Base-by-base conservation (phyloP, 2,113 vertebrate species). In the Carollia perspicillata region DNA sequence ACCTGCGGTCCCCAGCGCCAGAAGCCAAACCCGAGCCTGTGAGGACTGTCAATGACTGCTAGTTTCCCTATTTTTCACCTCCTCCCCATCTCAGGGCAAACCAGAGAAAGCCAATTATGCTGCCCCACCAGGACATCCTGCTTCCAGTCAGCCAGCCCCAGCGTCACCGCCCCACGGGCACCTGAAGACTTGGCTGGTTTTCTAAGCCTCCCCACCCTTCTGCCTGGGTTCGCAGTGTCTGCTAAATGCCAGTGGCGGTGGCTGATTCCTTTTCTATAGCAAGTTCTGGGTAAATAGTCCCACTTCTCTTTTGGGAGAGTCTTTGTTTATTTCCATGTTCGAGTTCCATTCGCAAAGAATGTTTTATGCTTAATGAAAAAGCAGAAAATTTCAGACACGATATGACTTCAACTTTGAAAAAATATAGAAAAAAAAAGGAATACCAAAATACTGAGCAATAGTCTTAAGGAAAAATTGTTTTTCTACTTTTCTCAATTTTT, bases 401-500 rank as follows among this genome's bases (percentile, higher is more conserved):
- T 79, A n/a, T 42, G 22, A 51, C 53, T 71, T 79, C 28, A 58
- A 78, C 40, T 84, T 84, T 74, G 65, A 66, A 65, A 81, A 86
- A 49, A 49, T 35, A 93, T 63, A 86, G 0, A 79, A 28, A 51
- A 68, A 71, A 33, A 78, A 20, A 28, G 1, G 28, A 55, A 66
- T 42, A 69, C 33, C 71, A 84, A 84, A 65, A 89, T 75, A 58
- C 49, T 49, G 60, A 86, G 17, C 28, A 65, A 11, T 66, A 40
- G 63, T 77, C 51, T 84, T 51, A 69, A 95, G 6, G 47, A 86
- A 80, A 72, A 78, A 16, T 8, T 47, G 3, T 40, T 90, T 85
- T 90, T 37, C 92, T 90, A 90, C 81, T 85, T 65, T 78, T 89
- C 13, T 92, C 18, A 92, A 3, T 75, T 55, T 92, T 84, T 63